These are phyloP conservation scores for Mamestra configurata DNA, from an alignment of 1,140 invertebrate species.

Conservation along the genomic window DNA sequence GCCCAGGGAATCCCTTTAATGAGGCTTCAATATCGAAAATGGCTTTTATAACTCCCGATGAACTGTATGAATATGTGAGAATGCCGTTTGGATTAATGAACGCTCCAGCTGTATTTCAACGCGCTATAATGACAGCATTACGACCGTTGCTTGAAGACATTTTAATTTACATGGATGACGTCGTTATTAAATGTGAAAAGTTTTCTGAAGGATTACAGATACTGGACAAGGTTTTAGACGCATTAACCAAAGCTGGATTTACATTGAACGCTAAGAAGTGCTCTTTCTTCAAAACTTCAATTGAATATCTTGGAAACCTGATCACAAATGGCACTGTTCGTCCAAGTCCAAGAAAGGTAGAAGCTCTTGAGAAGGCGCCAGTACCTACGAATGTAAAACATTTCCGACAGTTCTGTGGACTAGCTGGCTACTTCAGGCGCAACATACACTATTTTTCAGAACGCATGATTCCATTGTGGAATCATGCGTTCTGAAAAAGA, in stretches of 20 bases:
- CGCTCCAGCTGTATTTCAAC: too few relatives aligned
- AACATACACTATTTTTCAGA: background rate
- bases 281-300: constrained; percentile 3
- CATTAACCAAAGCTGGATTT: background rate
- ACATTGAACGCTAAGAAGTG: background rate
- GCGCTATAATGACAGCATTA: background rate
- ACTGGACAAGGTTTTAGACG: background rate
- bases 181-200: background rate
- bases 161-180: background rate
- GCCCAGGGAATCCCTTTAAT: background rate
- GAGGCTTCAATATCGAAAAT: background rate
- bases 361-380: background rate
- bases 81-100: constrained; percentile 1
- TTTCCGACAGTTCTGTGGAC: background rate
- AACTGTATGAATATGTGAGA: background rate
- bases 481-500: too few relatives aligned
- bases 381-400: background rate
- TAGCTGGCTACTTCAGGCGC: background rate
- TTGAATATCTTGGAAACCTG: background rate
- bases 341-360: constrained; percentile 3
- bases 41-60: background rate
- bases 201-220: constrained; percentile 4
- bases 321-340: constrained; percentile 1
- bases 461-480: background rate
- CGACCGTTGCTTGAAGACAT: background rate